phyloP scores from a whole-genome alignment of 2,113 vertebrate genomes.

The Saguinus midas region DNA sequence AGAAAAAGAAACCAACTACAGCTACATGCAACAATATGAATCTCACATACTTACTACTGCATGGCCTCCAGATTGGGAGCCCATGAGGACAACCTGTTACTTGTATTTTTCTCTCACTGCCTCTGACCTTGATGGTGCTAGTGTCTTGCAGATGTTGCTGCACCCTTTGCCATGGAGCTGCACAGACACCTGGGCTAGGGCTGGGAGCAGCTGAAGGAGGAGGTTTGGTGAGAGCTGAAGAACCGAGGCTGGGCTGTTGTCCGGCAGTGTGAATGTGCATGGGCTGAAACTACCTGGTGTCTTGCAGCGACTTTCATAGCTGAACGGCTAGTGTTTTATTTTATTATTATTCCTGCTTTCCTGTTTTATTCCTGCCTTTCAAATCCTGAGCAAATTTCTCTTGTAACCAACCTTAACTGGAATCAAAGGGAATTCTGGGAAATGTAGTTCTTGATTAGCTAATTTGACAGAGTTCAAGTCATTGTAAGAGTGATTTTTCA shows the following conservation, averaged over 20 bases:
- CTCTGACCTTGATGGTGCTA: not conserved
- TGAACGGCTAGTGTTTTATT: not conserved
- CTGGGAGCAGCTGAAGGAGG: not conserved
- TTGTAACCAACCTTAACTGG: not conserved
- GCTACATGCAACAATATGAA: not conserved
- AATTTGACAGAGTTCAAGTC: not conserved
- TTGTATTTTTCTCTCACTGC: not conserved
- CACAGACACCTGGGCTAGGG: not conserved
- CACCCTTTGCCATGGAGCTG: not conserved
- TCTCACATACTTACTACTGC: not conserved
- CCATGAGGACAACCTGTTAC: not conserved
- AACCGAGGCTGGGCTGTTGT: not conserved
- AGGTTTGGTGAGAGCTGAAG: not conserved
- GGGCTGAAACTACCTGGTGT: not conserved
- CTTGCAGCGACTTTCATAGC: not conserved
- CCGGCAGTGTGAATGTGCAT: not conserved
- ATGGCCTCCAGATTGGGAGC: not conserved
- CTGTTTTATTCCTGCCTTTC: not conserved
- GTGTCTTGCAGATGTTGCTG: not conserved
- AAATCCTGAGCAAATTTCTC: conserved; percentile 2
- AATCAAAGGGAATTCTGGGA: not conserved
- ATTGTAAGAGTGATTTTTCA: not conserved
- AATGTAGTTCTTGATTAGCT: not conserved
- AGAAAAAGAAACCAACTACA: not conserved
- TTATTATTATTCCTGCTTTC: too few species aligned